Percentiles rank a stretch among this genome's conserved stretches.
These are phyloP conservation scores for Anoplolepis gracilipes DNA, from an alignment of 1,140 invertebrate species.

Conservation along the genomic window DNA sequence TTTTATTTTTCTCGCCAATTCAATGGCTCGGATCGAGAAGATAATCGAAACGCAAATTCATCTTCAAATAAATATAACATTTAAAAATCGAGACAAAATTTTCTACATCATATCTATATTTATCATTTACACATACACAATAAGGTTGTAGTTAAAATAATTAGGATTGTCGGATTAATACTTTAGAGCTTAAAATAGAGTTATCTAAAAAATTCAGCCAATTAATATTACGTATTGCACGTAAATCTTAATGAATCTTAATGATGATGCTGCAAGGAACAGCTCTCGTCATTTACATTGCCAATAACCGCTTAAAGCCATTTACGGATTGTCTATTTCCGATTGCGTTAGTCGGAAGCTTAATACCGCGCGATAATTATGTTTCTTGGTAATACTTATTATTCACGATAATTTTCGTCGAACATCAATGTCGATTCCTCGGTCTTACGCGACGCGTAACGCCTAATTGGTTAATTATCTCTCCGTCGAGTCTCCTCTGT, in stretches of 20 bases:
- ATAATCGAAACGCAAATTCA: not conserved
- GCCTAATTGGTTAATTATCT: slow-evolving; percentile 73
- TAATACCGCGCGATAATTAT: slow-evolving; percentile 51
- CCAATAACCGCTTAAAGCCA: slow-evolving; percentile 29
- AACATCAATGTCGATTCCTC: slow-evolving; percentile 57
- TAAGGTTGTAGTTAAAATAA: not conserved
- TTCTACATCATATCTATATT: not conserved
- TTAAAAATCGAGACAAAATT: not conserved
- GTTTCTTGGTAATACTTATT: slow-evolving; percentile 49
- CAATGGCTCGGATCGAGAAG: not conserved
- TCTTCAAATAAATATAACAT: slow-evolving; percentile 1
- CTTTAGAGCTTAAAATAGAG: not conserved
- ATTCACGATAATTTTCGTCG: slow-evolving; percentile 59
- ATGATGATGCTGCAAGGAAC: not conserved
- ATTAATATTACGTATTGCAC: not conserved
- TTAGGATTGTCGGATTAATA: not conserved
- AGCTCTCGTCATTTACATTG: not conserved
- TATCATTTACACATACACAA: not conserved
- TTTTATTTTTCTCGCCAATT: slow-evolving; percentile 5
- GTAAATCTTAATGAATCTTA: not conserved
- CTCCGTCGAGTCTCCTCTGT: slow-evolving; percentile 39
- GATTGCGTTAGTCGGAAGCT: slow-evolving; percentile 4
- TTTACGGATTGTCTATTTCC: slow-evolving; percentile 39
- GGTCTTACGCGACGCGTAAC: slow-evolving; percentile 61
- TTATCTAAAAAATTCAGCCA: not conserved